These are phyloP conservation scores for Metalampra italica DNA, from an alignment of 2,888 invertebrate genomes.

Conservation along the genomic window DNA sequence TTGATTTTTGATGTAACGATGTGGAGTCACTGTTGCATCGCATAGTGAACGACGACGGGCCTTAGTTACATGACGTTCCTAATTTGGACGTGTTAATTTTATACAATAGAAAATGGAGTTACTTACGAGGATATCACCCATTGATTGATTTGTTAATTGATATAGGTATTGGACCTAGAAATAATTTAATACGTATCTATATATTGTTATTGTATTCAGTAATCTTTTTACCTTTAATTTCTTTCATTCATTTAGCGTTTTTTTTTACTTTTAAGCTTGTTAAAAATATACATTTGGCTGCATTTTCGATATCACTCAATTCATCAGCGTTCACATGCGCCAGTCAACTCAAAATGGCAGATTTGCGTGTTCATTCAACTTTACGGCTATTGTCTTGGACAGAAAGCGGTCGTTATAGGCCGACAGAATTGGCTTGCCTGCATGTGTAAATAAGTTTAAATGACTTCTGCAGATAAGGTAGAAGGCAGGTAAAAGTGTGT, in stretches of 20 bases:
- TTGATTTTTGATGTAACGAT: no score
- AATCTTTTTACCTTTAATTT: no score
- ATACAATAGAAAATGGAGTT: no score
- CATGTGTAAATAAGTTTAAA: slow-evolving; percentile 4
- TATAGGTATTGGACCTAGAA: no score
- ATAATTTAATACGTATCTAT: no score
- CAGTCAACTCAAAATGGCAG: slow-evolving; percentile 9
- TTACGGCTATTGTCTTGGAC: slow-evolving; percentile 11
- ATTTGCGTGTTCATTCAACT: slow-evolving; percentile 13
- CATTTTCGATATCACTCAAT: neutral
- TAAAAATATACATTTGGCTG: neutral
- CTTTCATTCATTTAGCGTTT: no score
- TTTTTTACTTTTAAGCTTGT: no score
- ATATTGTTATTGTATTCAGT: no score
- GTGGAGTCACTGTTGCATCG: no score
- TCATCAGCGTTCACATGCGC: neutral
- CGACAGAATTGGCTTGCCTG: slow-evolving; percentile 7
- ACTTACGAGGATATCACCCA: no score
- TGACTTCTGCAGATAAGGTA: neutral
- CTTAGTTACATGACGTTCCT: neutral
- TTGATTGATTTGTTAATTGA: no score
- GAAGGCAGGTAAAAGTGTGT: neutral
- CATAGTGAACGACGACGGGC: no score
- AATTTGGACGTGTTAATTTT: neutral
- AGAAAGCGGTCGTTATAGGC: slow-evolving; percentile 9